Percentiles rank a stretch among this genome's conserved stretches.
These are phyloP conservation scores for Pachycephala philippinensis DNA, from an alignment of 2,113 vertebrate genomes.

Conservation along the genomic window DNA sequence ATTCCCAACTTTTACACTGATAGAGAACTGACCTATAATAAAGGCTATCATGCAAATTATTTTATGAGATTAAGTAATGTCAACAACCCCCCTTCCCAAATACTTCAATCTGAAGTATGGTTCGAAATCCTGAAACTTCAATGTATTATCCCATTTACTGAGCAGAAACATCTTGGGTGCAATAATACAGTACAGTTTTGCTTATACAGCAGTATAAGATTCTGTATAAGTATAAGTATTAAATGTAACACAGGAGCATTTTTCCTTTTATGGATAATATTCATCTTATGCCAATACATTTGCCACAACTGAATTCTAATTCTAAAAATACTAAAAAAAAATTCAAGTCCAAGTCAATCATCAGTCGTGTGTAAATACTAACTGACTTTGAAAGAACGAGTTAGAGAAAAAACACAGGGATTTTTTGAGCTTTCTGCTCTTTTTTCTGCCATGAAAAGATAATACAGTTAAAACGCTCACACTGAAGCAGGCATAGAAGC, in stretches of 20 bases:
- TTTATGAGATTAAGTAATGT: not conserved
- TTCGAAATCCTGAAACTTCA: not conserved
- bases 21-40: not conserved
- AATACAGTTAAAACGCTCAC: not conserved
- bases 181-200: not conserved
- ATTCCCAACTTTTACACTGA: not conserved
- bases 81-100: not conserved
- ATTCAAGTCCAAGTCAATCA: not conserved
- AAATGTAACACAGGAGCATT: not conserved
- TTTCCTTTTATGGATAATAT: not conserved
- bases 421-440: not conserved
- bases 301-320: not conserved
- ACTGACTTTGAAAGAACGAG: not conserved
- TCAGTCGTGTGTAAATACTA: not conserved
- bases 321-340: not conserved
- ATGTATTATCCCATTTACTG: not conserved
- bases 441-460: not conserved
- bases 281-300: not conserved
- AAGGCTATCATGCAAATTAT: not conserved
- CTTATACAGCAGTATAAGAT: not conserved
- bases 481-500: not conserved
- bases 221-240: not conserved
- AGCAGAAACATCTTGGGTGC: not conserved
- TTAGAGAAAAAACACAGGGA: not conserved
- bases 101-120: not conserved